phyloP scores from a whole-genome alignment of 2,888 invertebrate species.

The Adineta ricciae region DNA sequence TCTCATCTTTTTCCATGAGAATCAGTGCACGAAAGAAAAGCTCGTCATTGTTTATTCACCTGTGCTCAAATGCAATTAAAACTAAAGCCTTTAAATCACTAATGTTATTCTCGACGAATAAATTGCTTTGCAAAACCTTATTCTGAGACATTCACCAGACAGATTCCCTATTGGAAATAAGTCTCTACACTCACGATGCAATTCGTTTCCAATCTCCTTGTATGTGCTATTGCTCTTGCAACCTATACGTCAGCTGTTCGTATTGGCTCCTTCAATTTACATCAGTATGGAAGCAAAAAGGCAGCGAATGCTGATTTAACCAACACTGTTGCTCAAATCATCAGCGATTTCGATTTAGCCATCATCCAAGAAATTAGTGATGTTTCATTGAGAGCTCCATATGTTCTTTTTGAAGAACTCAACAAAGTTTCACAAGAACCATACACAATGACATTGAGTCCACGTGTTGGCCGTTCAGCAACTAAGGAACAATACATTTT shows the following conservation, averaged over 20 bases:
- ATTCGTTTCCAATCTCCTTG: background rate
- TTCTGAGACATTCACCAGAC: background rate
- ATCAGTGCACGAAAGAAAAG: too few species aligned
- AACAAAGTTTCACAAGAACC: background rate
- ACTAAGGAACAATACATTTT: background rate
- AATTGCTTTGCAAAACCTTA: background rate
- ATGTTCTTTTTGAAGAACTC: background rate
- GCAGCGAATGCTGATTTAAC: background rate
- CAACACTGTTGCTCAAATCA: background rate
- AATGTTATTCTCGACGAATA: background rate
- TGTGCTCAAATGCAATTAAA: background rate
- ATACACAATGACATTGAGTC: background rate
- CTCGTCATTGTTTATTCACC: background rate
- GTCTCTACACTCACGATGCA: background rate
- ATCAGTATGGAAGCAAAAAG: conserved; percentile 10
- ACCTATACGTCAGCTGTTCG: background rate
- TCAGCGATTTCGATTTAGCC: background rate
- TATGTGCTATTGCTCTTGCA: background rate
- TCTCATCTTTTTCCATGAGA: background rate
- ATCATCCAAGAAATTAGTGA: conserved; percentile 1
- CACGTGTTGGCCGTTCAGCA: background rate
- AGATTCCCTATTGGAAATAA: background rate
- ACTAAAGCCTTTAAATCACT: background rate
- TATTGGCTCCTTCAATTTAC: conserved; percentile 8
- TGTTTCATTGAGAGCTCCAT: background rate